phyloP scores from a whole-genome alignment of 2,113 vertebrate species.

The Grammomys dolichurus region DNA sequence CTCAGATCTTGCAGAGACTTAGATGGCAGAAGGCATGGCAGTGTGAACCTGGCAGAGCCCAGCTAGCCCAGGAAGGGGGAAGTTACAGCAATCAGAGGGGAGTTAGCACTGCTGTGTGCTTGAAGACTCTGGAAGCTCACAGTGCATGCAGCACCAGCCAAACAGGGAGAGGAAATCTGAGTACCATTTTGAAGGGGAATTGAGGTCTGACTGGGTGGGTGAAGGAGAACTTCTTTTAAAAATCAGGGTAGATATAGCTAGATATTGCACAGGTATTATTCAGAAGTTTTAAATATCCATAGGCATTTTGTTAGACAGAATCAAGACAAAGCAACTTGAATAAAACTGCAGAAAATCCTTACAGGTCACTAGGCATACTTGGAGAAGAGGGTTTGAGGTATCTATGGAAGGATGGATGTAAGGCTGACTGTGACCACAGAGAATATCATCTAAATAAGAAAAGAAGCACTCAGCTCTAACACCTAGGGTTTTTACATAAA shows the following conservation, averaged over 20 bases:
- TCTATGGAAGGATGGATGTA: neutral
- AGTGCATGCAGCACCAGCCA: too few relatives aligned
- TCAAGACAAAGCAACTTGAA: neutral
- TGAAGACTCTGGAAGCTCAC: neutral
- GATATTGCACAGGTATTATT: neutral
- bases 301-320: neutral
- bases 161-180: neutral
- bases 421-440: neutral
- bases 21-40: neutral
- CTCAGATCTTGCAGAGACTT: neutral
- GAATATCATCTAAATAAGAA: neutral
- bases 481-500: neutral
- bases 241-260: neutral
- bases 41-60: fast-evolving
- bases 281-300: neutral
- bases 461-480: neutral
- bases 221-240: neutral
- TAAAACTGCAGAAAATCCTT: neutral
- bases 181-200: neutral
- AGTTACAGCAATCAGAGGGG: neutral
- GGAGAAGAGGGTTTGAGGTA: fast-evolving
- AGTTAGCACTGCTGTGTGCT: neutral
- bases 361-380: fast-evolving
- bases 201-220: neutral
- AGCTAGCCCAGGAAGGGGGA: neutral